Conservation (phyloP, 2,113 vertebrate genomes). For the Candoia aspera region DNA sequence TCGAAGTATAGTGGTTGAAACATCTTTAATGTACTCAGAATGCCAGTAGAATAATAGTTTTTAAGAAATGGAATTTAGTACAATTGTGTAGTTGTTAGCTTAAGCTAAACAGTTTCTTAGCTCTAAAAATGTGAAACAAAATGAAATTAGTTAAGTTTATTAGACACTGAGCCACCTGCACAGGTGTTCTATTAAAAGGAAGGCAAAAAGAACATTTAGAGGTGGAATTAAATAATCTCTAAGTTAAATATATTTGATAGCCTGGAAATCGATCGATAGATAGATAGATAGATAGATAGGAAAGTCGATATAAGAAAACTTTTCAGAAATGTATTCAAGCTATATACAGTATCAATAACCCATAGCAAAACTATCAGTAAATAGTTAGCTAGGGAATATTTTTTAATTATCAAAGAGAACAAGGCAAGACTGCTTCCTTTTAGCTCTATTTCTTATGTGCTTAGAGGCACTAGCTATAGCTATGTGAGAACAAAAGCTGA, state of each 20-base stretch:
- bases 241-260: background rate
- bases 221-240: background rate
- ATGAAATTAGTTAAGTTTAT: background rate
- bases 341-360: background rate
- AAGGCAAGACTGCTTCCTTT: background rate
- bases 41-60: background rate
- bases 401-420: background rate
- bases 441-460: background rate
- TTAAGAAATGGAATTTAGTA: background rate
- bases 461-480: background rate
- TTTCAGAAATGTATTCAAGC: background rate
- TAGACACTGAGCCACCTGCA: background rate
- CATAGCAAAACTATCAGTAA: background rate
- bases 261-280: background rate
- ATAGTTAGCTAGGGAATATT: background rate
- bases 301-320: background rate
- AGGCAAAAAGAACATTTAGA: background rate
- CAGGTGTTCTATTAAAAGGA: background rate
- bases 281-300: background rate
- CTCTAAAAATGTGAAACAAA: background rate
- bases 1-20: background rate
- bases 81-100: background rate
- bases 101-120: background rate
- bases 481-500: background rate
- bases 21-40: background rate